Base-by-base conservation (phyloP, 2,888 invertebrate genomes). In the Oscheius sp. region DNA sequence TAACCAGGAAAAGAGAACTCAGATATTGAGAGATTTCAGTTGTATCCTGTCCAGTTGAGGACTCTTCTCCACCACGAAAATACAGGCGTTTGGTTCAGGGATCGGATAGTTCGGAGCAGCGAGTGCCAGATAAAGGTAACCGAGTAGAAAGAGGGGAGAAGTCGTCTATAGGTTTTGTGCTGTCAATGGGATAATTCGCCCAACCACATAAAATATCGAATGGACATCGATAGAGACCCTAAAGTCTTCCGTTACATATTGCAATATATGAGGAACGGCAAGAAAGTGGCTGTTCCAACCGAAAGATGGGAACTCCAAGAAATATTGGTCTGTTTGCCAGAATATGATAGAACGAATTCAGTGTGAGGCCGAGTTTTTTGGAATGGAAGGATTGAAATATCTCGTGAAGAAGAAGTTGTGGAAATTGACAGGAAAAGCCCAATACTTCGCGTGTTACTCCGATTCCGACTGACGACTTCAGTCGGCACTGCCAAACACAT, bases 181-280 rank as follows among this genome's bases (percentile, higher is more conserved):
- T 29, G 46, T 3, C 80, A 77, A 21, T 80, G 80, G 80, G 80
- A 80, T 9, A 58, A 73, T 41, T 76, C 78, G 18, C 75, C 80
- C 23, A 80, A 80, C 69, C 80, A 78, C 56, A 77, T 80, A 53
- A 80, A 80, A 46, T 73, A 73, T 58, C 66, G 80, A 18, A 74
- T 80, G 16, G 80, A 80, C 56, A 78, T 80, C 41, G 80, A 80
- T 72, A 27, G 80, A 13, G 80, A 80, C 63, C 76, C 77, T 5
- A 18, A 69, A 0, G 73, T 80, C 43, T 80, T 80, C 41, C 35
- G 80, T 46, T 71, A 77, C 49, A 76, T 80, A 9, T 74, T 80
- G 2, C 80, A 80, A 72, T 80, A 77, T 68, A 59, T 80, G 18
- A 70, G 80, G 45, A 80, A 80, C 43, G 80, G 80, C 16, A 77